Evolutionary conservation across 2,888 invertebrate genomes (phyloP), one percentile per base, ranked within the genome.

Genomic region (Halocaridina rubra): DNA sequence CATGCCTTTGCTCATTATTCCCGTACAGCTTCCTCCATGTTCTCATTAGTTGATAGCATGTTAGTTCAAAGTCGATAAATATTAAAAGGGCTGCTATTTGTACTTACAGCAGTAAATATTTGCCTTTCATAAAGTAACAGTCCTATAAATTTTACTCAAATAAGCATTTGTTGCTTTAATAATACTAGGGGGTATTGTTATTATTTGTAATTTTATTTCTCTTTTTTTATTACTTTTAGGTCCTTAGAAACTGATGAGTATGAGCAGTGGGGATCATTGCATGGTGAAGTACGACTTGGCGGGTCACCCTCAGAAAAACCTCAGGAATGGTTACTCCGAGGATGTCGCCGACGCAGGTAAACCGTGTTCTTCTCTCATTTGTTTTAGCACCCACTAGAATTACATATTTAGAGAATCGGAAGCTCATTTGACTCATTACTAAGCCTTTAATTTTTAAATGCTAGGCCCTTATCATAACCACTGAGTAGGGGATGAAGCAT

Each of bases 211-310:
- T 29, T 30, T 22, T 19, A 30, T 30, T 13, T 4, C 32, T 32
- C 32, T n/a, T 57, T 5, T 39, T 16, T 5, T 57, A 13, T 53
- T 75, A 30, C 30, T 64, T 30, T 22, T 57, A 85, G 85, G 16
- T 80, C 85, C 3, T 67, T 85, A 39, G 85, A 85, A n/a, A 46
- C 67, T 69, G 91, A 91, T 3, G 93, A 94, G 74, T 94, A 93
- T 90, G 91, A 93, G 86, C 94, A 94, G 89, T 94, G 93, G 91
- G 95, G 95, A 3, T 91, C 92, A 0, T 89, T 94, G 22, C 92
- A 93, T 87, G 95, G 95, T 0, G 92, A 92, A 22, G 90, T 94
- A 92, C 0, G 92, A 91, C 82, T 90, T 92, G 72, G 90, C 90
- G 1, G 27, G 46, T 19, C 7, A 10, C 30, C 19, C 27, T 29